A percentile compares a stretch with the other conserved stretches of the same genome.
phyloP scores from a whole-genome alignment of 2,113 vertebrate genomes.

The Myrmecobius fasciatus region DNA sequence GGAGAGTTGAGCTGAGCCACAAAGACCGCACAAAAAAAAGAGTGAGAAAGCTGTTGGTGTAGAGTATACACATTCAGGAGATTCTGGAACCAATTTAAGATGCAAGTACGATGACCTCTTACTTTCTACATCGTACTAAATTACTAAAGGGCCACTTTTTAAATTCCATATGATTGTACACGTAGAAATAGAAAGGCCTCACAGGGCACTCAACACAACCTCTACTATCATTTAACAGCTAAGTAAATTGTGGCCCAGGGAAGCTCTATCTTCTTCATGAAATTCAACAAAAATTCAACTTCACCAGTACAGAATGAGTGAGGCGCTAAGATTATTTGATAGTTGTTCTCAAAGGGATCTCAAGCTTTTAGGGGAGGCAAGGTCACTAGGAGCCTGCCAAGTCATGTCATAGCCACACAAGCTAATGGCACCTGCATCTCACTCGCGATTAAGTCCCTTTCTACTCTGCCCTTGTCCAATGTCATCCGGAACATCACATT shows the following conservation, averaged over 20 bases:
- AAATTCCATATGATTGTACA: neutral
- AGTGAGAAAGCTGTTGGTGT: neutral
- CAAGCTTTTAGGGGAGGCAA: neutral
- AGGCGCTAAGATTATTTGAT: neutral
- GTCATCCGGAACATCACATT: neutral
- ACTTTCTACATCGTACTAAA: neutral
- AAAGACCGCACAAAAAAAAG: neutral
- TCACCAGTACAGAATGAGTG: neutral
- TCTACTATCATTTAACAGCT: neutral
- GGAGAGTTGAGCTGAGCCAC: neutral
- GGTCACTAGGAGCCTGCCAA: neutral
- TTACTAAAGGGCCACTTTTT: neutral
- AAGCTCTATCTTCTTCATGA: neutral
- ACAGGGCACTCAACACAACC: neutral
- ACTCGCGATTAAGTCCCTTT: neutral
- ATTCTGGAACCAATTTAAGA: no score
- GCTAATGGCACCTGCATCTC: neutral
- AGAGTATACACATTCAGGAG: no score
- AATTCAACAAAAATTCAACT: neutral
- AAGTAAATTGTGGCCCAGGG: neutral
- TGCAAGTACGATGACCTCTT: neutral
- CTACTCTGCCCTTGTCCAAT: neutral
- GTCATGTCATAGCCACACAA: neutral
- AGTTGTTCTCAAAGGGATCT: neutral
- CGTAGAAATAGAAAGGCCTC: neutral